Percentiles rank a stretch among this genome's conserved stretches.
Conservation (phyloP, 2,888 invertebrate species). For the Agrotis clavis region DNA sequence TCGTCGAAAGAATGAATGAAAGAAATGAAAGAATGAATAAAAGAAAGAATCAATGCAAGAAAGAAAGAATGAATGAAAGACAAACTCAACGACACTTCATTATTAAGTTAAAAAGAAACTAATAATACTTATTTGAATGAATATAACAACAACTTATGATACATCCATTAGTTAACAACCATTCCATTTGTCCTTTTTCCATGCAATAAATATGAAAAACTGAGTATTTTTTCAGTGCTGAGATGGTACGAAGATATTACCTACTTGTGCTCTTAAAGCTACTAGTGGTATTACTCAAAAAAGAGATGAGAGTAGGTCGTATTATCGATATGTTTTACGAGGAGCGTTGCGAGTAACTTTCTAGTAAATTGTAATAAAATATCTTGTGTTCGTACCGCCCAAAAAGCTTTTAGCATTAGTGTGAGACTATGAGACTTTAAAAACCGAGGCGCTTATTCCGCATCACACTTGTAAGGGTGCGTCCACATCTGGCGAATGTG, state of each 20-base stretch:
- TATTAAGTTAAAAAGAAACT: background rate
- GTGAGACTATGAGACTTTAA: constrained; percentile 13
- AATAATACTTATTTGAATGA: too few relatives aligned
- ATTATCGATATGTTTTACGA: constrained; percentile 17
- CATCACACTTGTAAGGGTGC: too few relatives aligned
- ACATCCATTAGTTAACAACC: background rate
- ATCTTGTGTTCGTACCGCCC: background rate
- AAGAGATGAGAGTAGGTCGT: background rate
- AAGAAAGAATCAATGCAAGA: too few relatives aligned
- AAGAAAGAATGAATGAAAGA: background rate
- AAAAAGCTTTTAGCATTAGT: constrained; percentile 10
- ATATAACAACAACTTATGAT: too few relatives aligned
- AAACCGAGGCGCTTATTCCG: too few relatives aligned
- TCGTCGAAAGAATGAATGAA: too few relatives aligned
- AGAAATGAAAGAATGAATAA: too few relatives aligned
- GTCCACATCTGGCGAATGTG: too few relatives aligned
- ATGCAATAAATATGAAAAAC: background rate
- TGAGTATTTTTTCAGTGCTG: background rate
- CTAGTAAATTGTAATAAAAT: constrained; percentile 14
- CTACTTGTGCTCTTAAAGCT: background rate
- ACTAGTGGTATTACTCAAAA: background rate
- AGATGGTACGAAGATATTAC: background rate
- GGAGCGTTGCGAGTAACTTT: background rate
- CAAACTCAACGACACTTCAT: background rate
- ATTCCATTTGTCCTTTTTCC: background rate